phyloP scores from a whole-genome alignment of 2,888 invertebrate species.

The Nomada fucata region DNA sequence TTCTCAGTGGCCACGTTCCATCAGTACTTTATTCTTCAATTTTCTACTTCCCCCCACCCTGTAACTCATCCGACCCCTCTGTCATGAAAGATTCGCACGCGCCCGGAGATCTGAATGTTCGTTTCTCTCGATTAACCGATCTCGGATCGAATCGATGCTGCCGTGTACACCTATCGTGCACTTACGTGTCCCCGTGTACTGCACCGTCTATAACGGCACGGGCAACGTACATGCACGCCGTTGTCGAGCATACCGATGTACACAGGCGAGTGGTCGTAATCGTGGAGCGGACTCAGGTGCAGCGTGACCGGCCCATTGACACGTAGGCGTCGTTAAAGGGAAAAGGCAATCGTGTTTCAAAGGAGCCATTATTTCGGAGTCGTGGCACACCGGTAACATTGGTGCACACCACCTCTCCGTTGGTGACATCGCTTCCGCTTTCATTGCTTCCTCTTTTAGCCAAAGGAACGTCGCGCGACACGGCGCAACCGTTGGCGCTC shows the following conservation, averaged over 20 bases:
- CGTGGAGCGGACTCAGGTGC: slow-evolving; percentile 42
- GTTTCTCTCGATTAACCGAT: background rate
- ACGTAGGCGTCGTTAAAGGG: slow-evolving; percentile 68
- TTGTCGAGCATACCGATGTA: background rate
- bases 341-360: slow-evolving; percentile 66
- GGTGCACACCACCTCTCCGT: slow-evolving; percentile 1
- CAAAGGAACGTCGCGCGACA: slow-evolving; percentile 1
- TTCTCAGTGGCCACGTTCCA: slow-evolving; percentile 25
- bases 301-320: slow-evolving; percentile 62
- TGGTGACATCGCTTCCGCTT: slow-evolving; percentile 31
- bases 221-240: background rate
- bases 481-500: slow-evolving; percentile 29
- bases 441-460: slow-evolving; percentile 41
- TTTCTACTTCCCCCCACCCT: background rate
- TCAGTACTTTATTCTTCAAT: slow-evolving; percentile 33
- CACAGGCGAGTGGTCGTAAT: slow-evolving; percentile 26
- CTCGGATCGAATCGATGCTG: slow-evolving; percentile 10
- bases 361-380: slow-evolving; percentile 63
- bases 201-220: background rate
- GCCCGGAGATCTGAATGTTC: background rate
- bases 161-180: background rate
- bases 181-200: background rate
- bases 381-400: slow-evolving; percentile 34
- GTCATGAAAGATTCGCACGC: background rate
- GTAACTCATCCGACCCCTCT: background rate